phyloP scores from a whole-genome alignment of 2,113 vertebrate genomes.

The Tauraco erythrolophus region DNA sequence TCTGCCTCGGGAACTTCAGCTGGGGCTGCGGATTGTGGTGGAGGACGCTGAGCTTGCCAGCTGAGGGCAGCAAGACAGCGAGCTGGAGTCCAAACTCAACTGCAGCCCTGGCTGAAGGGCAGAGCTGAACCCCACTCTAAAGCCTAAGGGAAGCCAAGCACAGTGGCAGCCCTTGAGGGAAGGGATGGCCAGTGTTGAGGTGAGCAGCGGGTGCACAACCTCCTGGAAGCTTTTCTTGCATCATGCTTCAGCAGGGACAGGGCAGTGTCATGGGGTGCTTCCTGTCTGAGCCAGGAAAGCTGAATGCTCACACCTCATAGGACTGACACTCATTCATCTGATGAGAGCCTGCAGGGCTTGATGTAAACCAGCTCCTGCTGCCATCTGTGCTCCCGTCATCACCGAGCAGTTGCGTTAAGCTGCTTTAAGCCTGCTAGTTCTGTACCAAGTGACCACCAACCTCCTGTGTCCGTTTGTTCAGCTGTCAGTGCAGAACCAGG shows the following conservation, averaged over 20 bases:
- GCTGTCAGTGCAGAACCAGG: constrained; percentile 95
- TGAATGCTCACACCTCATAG: background rate
- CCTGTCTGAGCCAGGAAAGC: background rate
- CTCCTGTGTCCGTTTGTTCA: constrained; percentile 15
- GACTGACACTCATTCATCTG: background rate
- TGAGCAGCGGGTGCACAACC: background rate
- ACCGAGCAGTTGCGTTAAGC: rapidly evolving
- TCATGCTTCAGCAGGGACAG: rapidly evolving
- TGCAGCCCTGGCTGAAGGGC: background rate
- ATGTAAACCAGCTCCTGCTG: background rate
- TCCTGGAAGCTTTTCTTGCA: background rate
- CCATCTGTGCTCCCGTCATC: rapidly evolving
- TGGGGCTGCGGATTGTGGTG: background rate
- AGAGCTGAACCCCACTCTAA: background rate
- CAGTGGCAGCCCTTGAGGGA: background rate
- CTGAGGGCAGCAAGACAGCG: background rate
- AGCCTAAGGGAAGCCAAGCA: background rate
- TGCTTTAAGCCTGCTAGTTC: background rate
- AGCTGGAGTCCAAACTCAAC: background rate
- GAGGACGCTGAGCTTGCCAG: background rate
- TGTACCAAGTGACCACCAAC: background rate
- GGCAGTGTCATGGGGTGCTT: rapidly evolving
- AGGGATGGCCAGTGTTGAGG: background rate
- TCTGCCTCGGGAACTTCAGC: background rate
- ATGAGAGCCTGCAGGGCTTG: background rate